Conservation (phyloP, 2,888 invertebrate genomes). For the Ectemnius continuus region DNA sequence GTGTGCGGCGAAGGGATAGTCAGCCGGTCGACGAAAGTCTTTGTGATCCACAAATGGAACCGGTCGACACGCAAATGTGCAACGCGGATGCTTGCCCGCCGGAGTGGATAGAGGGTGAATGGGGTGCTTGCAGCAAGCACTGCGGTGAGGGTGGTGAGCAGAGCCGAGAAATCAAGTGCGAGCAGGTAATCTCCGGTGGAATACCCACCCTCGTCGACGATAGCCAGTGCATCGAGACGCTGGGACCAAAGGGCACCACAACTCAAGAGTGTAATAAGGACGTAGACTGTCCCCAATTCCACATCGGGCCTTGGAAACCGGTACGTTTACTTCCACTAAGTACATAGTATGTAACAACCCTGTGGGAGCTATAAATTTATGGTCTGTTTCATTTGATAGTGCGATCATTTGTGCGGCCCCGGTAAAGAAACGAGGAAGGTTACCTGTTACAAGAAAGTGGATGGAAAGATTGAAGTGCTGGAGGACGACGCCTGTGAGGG, state of each 20-base stretch:
- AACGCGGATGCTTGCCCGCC: constrained; percentile 88
- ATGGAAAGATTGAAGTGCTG: constrained; percentile 83
- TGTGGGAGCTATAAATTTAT: background rate
- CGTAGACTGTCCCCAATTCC: constrained; percentile 91
- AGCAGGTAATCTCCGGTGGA: constrained; percentile 87
- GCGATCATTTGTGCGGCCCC: constrained; percentile 93
- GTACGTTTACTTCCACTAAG: constrained; percentile 79
- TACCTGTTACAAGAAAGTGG: constrained; percentile 86
- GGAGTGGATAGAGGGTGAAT: constrained; percentile 87
- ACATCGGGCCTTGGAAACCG: constrained; percentile 93
- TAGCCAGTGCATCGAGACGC: constrained; percentile 83
- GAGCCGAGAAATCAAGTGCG: constrained; percentile 87
- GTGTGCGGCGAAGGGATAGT: constrained; percentile 86
- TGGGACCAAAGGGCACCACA: constrained; percentile 85
- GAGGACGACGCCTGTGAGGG: constrained; percentile 83
- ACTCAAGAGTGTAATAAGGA: constrained; percentile 87
- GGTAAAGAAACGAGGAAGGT: constrained; percentile 90
- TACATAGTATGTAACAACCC: no score
- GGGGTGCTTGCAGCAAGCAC: constrained; percentile 90
- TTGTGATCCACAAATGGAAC: constrained; percentile 89
- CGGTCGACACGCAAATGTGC: constrained; percentile 85
- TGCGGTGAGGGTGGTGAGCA: constrained; percentile 89
- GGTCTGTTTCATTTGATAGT: constrained; percentile 79
- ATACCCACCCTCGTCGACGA: constrained; percentile 86
- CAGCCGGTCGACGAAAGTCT: constrained; percentile 86